Conservation (phyloP, 2,113 vertebrate species). For the Empidonax traillii region DNA sequence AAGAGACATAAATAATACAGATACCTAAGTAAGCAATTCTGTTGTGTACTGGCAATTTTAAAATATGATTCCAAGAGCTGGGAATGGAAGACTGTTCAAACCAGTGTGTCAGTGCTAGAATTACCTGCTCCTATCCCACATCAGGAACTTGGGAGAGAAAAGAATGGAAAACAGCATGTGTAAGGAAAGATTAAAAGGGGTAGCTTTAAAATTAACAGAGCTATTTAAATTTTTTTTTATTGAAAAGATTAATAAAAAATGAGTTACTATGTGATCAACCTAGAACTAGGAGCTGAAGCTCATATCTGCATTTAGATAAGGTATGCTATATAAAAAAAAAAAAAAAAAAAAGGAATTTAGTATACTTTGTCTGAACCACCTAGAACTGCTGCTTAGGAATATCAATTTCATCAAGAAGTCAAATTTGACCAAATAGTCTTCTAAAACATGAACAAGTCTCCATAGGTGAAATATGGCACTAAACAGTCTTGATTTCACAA, state of each 20-base stretch:
- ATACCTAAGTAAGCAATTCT: background rate
- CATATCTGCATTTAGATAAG: background rate
- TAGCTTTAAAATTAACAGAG: background rate
- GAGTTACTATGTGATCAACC: background rate
- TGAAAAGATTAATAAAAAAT: background rate
- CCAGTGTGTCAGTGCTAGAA: background rate
- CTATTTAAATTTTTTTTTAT: background rate
- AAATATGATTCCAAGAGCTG: background rate
- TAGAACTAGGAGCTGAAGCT: background rate
- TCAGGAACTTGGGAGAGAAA: background rate
- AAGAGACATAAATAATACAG: background rate
- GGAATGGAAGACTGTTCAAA: background rate
- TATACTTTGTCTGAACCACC: background rate
- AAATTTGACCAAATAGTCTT: background rate
- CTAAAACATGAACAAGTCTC: background rate
- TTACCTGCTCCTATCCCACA: background rate
- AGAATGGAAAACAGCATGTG: background rate
- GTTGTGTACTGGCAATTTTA: background rate
- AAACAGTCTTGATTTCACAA: background rate
- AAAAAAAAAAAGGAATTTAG: background rate
- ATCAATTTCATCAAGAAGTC: background rate
- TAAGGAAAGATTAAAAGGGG: background rate
- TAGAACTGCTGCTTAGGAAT: background rate
- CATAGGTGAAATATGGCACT: background rate
- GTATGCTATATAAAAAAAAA: background rate